Conservation (phyloP, 2,888 invertebrate genomes). For the Harmothoe impar region DNA sequence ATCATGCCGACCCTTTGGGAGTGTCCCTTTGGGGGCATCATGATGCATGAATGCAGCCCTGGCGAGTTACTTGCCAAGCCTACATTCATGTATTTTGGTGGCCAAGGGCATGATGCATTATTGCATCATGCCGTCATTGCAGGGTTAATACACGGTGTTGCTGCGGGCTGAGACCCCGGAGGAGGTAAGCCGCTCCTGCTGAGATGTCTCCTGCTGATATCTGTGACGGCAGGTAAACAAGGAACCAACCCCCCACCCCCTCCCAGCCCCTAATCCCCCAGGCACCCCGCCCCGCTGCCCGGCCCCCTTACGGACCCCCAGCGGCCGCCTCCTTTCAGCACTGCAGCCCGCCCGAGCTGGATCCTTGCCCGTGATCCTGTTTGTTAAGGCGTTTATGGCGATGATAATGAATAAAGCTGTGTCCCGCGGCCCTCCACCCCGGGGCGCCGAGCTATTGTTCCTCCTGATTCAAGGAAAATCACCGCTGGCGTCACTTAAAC, state of each 20-base stretch:
- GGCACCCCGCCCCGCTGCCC: not conserved
- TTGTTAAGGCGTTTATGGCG: not conserved
- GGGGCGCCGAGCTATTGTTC: not conserved
- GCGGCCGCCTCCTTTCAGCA: not conserved
- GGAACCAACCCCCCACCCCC: not conserved
- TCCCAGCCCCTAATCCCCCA: not conserved
- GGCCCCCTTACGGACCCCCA: not conserved
- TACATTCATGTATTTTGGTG: too few species aligned
- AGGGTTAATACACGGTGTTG: not conserved
- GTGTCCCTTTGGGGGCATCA: too few species aligned
- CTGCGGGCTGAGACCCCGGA: not conserved
- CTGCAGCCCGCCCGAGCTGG: not conserved
- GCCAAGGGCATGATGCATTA: too few species aligned
- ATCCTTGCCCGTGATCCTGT: not conserved
- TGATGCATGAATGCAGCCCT: not conserved
- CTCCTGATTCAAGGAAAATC: not conserved
- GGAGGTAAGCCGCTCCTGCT: not conserved
- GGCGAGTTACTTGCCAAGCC: too few species aligned
- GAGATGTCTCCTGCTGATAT: constrained; percentile 4
- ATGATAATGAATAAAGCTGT: not conserved
- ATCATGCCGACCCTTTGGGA: too few species aligned
- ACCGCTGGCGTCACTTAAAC: not conserved
- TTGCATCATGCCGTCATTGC: too few species aligned
- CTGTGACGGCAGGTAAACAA: not conserved
- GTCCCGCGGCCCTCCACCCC: not conserved